Evolutionary conservation across 2,113 vertebrate species (phyloP), one percentile per base, ranked within the genome.

Genomic region (Carettochelys insculpta): DNA sequence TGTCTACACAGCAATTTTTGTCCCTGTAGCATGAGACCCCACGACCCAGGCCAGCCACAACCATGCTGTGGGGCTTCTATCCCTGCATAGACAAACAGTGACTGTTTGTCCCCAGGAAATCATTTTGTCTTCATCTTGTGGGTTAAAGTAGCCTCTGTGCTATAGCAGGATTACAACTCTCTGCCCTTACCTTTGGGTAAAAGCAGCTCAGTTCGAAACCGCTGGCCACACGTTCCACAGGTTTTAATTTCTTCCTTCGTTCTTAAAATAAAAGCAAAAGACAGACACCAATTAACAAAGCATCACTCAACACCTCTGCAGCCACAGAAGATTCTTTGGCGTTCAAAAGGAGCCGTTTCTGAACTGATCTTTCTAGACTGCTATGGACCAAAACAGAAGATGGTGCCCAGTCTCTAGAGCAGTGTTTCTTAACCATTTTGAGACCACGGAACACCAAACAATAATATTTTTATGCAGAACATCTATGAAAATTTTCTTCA

Each of bases 151-250:
- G n/a, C 19, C 53, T 31, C 56, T 31, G 1, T 4, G 0, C 41
- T 17, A 1, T 0, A 80, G 68, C 2, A 0, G 71, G 41, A 19
- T 8, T 45, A 7, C 0, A 0, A 17, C 1, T 1, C 24, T 4
- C 1, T 1, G 2, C 78, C 48, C 92, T 95, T 93, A 97, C 98
- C 97, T 97, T 95, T 94, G 81, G 98, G 97, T 71, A 98, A 95
- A 34, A 98, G 92, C 85, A 97, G 94, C 83, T 98, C 97, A 24
- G 95, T 61, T 4, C 85, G 92, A 50, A 96, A 96, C 27, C 27
- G 47, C 88, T 98, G 94, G 53, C 97, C 93, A 1, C 96, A 97
- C 0, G 82, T 95, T 38, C 82, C 56, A 24, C 98, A 98, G 6
- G 96, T 97, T 58, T 95, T 92, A 84, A 97, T 45, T 0, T 97